Evolutionary conservation across 1,140 invertebrate species (phyloP), one percentile per base, ranked within the genome.

Genomic region (Drosophila suzukii): DNA sequence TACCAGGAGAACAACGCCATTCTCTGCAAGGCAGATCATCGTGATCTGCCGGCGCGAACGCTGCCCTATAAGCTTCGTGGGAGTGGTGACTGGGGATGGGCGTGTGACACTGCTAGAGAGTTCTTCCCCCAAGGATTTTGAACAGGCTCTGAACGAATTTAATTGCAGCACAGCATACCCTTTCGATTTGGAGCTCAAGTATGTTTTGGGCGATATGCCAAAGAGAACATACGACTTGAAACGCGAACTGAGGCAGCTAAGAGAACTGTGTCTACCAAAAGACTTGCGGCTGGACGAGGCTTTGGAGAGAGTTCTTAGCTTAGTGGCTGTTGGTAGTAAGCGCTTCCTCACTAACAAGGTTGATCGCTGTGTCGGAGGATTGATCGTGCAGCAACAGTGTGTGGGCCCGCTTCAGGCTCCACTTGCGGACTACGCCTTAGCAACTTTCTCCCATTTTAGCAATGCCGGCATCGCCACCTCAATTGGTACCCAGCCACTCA

Each of bases 1-100:
- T 99, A 99, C 90, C 98, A 99, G 93, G 98, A 99, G 93, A 99
- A 97, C 75, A 96, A 99, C 92, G 98, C 98, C 0, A 93, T 98
- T 43, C 92, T 99, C 0, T 96, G 97, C 73, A 93, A 93, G 43
- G 93, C 94, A 57, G 92, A 96, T 58, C 94, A 97, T 79, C 93
- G 95, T 10, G 62, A 93, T 12, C 66, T 96, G 96, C 43, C 88
- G 93, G 13, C 94, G 98, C 63, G 98, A 99, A 94, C 95, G 97
- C 70, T 99, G 98, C 92, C 97, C 97, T 3, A 95, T 99, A 8
- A 96, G 96, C 85, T 97, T 98, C 93, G 98, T 99, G 6, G 98
- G 98, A 0, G 95, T 96, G 71, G 97, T 99, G 0, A 98, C 97
- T 0, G 97, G 96, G 6, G 95, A 96, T 92, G 97, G 97, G 38